Conservation (phyloP, 2,113 vertebrate species). For the Phylloscopus trochilus region DNA sequence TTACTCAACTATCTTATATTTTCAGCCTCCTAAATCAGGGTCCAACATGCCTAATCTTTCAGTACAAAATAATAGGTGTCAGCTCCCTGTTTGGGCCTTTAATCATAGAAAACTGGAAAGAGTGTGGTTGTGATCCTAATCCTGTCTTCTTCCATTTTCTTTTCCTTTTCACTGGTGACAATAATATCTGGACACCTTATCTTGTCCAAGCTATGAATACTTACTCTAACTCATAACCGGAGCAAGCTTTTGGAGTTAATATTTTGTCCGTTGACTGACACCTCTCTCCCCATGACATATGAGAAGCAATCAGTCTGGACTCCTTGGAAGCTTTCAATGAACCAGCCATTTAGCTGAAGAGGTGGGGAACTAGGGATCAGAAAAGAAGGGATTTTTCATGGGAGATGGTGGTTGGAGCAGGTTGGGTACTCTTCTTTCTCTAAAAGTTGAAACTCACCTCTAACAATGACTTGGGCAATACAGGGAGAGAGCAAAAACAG, state of each 20-base stretch:
- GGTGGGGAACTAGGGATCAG: background rate
- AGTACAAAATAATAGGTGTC: background rate
- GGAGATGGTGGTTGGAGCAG: background rate
- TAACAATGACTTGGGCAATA: background rate
- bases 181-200: background rate
- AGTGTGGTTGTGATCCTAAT: background rate
- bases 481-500: background rate
- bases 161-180: background rate
- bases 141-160: background rate
- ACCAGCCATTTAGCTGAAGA: background rate
- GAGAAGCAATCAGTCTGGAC: background rate
- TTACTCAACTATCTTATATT: background rate
- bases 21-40: background rate
- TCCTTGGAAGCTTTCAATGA: background rate
- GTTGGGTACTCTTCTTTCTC: background rate
- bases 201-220: background rate
- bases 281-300: accelerated
- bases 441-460: background rate
- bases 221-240: background rate
- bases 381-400: background rate
- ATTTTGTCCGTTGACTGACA: background rate
- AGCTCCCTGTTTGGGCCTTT: background rate
- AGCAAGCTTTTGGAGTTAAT: background rate
- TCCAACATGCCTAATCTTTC: background rate
- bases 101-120: background rate